Evolutionary conservation across 2,113 vertebrate genomes (phyloP), one percentile per base, ranked within the genome.

Genomic region (Melanocharis versteri): DNA sequence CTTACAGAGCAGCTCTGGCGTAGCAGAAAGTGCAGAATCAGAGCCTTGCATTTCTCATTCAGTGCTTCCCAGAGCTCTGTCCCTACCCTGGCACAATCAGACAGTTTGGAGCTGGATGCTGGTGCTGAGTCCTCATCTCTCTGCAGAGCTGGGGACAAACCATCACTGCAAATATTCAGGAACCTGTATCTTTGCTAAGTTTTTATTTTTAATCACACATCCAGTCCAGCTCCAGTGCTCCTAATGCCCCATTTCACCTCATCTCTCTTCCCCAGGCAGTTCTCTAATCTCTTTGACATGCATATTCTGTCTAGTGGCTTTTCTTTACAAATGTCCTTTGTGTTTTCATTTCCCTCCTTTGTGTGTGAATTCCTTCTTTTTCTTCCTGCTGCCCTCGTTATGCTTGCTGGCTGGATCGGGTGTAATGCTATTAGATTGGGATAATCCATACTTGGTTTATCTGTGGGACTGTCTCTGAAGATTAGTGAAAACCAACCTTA

Each of bases 371-470:
- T 97, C 94, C 75, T 96, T 77, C 94, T 91, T 78, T 94, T 87
- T 88, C 93, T 96, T 83, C 73, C 88, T 70, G 65, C 95, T 92
- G 86, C 42, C 95, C 95, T 64, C 4, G 30, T 78, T 94, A 86
- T 93, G 89, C 83, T 93, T 53, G 91, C 90, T 85, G 47, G 95
- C 84, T 86, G 37, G 70, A 65, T 87, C 62, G 12, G 27, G 37
- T 70, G 70, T 97, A 97, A 97, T 97, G 95, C 94, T 93, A 86
- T 97, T 97, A 97, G 93, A 71, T 73, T 56, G 61, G 88, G 94
- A 92, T 97, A 97, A 97, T 97, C 96, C 95, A 26, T 40, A 93
- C 91, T 91, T 70, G 69, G 89, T 94, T 95, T 96, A 97, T 97
- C 97, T 95, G 58, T 86, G 93, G 62, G 85, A 94, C 97, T 96